Percentiles rank a stretch among this genome's conserved stretches.
phyloP scores from a whole-genome alignment of 1,140 invertebrate genomes.

The Zaprionus ornatus region DNA sequence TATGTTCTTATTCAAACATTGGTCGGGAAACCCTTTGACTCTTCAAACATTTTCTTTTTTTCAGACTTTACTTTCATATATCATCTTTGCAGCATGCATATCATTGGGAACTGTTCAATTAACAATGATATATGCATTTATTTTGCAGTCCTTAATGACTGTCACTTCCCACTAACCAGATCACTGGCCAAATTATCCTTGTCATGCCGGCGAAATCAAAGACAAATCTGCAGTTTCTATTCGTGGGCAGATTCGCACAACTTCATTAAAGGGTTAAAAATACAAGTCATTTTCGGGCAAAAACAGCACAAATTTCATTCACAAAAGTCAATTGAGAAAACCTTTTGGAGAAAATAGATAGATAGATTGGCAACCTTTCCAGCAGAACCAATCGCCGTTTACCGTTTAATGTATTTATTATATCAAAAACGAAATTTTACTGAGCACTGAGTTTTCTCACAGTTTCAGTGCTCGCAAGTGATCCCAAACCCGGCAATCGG shows the following conservation, averaged over 20 bases:
- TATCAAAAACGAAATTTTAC: constrained; percentile 4
- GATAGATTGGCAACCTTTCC: constrained; percentile 7
- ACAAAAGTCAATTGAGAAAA: constrained; percentile 30
- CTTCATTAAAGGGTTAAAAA: constrained; percentile 62
- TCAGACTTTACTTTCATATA: background rate
- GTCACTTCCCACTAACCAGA: constrained; percentile 57
- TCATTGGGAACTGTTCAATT: background rate
- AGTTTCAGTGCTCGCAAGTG: constrained; percentile 9
- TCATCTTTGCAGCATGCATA: background rate
- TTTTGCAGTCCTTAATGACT: constrained; percentile 25
- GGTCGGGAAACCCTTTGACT: background rate
- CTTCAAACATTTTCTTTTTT: background rate
- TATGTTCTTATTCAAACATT: constrained; percentile 5
- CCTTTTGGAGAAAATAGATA: constrained; percentile 2
- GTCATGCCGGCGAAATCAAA: constrained; percentile 68
- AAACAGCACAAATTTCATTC: constrained; percentile 60
- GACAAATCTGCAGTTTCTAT: constrained; percentile 36
- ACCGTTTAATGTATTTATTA: background rate
- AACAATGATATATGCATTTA: constrained; percentile 1
- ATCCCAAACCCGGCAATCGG: background rate
- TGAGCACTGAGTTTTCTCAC: constrained; percentile 57
- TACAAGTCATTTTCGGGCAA: constrained; percentile 66
- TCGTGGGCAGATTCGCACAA: constrained; percentile 25
- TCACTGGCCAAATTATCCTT: constrained; percentile 39
- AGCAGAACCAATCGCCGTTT: background rate